Percentiles rank a stretch among this genome's conserved stretches.
Evolutionary conservation across 1,140 invertebrate species (phyloP).

Genomic region (Drosophila guanche): DNA sequence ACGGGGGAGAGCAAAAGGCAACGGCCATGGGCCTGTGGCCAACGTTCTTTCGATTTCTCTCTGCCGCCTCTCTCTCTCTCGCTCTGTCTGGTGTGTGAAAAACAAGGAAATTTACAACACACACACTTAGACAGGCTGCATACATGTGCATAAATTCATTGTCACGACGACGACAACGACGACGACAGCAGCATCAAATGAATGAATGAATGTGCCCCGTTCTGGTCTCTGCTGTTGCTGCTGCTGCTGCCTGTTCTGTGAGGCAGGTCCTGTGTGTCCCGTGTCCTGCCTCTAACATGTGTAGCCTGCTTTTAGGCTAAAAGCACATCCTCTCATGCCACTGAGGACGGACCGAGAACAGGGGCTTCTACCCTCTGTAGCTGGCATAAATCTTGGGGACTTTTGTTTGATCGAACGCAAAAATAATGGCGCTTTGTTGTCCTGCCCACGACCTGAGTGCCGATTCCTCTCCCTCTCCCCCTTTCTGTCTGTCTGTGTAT

Average conservation of each 20-base stretch:
- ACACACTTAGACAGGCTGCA: constrained; percentile 35
- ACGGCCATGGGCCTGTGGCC: constrained; percentile 42
- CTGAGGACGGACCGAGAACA: background rate
- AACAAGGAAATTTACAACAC: constrained; percentile 56
- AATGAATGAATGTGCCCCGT: constrained; percentile 64
- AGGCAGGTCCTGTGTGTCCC: constrained; percentile 10
- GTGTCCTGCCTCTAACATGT: constrained; percentile 55
- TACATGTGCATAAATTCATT: constrained; percentile 75
- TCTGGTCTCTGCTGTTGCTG: background rate
- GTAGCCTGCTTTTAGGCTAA: constrained; percentile 71
- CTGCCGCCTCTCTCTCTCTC: background rate
- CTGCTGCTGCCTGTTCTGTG: constrained; percentile 11
- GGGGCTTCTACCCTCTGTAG: constrained; percentile 15
- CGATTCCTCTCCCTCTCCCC: background rate
- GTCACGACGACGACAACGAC: constrained; percentile 50
- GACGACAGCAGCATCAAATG: constrained; percentile 67
- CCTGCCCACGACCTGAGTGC: constrained; percentile 16
- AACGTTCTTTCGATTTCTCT: constrained; percentile 53
- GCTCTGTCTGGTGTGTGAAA: constrained; percentile 28
- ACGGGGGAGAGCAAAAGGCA: background rate
- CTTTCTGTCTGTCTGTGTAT: constrained; percentile 1
- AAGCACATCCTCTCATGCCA: constrained; percentile 37
- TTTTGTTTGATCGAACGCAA: constrained; percentile 80
- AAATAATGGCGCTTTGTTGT: constrained; percentile 76
- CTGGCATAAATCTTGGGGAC: constrained; percentile 70